Evolutionary conservation across 1,140 invertebrate genomes (phyloP).

Genomic region (Meteorus sp.): DNA sequence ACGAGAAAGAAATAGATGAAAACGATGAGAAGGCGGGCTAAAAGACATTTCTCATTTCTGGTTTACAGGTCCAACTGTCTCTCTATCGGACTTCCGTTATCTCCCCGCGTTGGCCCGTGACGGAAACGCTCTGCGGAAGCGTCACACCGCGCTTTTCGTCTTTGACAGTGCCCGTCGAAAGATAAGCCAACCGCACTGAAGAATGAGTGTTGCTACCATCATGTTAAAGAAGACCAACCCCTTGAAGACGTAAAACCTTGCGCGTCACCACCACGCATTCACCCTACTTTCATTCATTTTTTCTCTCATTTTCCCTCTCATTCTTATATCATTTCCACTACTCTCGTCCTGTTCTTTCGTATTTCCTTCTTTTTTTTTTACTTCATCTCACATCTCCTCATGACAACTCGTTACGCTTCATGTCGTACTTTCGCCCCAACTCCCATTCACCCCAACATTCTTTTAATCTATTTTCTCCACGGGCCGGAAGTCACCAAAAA

Average conservation of each 20-base stretch:
- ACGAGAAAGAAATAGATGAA: slow-evolving; percentile 25
- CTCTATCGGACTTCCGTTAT: slow-evolving; percentile 54
- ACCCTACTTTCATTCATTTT: too few species aligned
- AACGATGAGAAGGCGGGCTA: slow-evolving; percentile 20
- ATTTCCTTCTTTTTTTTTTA: slow-evolving; percentile 18
- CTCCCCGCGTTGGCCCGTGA: slow-evolving; percentile 30
- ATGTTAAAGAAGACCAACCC: slow-evolving; percentile 11
- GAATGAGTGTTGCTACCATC: too few species aligned
- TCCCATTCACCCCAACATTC: neutral
- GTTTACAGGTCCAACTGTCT: slow-evolving; percentile 36
- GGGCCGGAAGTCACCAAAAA: neutral
- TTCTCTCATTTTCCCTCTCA: too few species aligned
- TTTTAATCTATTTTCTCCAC: neutral
- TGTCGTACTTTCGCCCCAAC: neutral
- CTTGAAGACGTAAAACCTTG: slow-evolving; percentile 30
- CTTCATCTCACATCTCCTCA: slow-evolving; percentile 17
- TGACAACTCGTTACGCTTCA: slow-evolving; percentile 23
- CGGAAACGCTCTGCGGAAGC: slow-evolving; percentile 45
- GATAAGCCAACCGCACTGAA: slow-evolving; percentile 46
- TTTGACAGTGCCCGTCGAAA: slow-evolving; percentile 52
- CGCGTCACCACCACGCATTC: too few species aligned
- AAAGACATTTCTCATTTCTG: slow-evolving; percentile 59
- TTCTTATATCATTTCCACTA: slow-evolving; percentile 4
- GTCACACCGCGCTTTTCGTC: slow-evolving; percentile 43
- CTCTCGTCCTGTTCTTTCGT: neutral